phyloP scores from a whole-genome alignment of 2,888 invertebrate genomes.

The Tetanocera ferruginea region DNA sequence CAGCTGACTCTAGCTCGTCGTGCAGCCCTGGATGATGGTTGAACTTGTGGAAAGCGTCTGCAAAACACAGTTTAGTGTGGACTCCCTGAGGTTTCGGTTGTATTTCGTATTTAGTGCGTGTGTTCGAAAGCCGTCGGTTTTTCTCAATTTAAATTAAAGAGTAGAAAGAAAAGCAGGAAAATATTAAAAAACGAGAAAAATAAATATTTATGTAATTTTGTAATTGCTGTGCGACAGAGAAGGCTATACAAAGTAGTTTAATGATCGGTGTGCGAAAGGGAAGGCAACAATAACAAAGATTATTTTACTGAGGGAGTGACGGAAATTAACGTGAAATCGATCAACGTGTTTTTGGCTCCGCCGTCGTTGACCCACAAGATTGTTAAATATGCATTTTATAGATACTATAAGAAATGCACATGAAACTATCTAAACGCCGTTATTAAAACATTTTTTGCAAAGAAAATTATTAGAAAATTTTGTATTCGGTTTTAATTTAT shows the following conservation, averaged over 20 bases:
- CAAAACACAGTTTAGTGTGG: conserved; percentile 63
- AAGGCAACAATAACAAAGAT: conserved; percentile 40
- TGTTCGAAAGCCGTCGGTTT: conserved; percentile 53
- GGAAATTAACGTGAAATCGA: conserved; percentile 10
- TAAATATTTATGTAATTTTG: conserved; percentile 38
- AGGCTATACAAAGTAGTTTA: not conserved
- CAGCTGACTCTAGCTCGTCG: not conserved
- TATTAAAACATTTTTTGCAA: not conserved
- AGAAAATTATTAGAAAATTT: not conserved
- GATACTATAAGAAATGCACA: not conserved
- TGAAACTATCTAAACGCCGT: not conserved
- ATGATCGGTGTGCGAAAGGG: conserved; percentile 32
- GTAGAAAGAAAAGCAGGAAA: conserved; percentile 35
- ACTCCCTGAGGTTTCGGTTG: conserved; percentile 62
- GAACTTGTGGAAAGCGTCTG: conserved; percentile 53
- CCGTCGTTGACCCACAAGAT: not conserved
- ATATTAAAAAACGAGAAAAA: conserved; percentile 31
- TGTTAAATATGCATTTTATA: not conserved
- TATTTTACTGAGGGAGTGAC: not conserved
- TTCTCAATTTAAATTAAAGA: conserved; percentile 32
- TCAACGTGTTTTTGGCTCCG: not conserved
- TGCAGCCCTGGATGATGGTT: conserved; percentile 25
- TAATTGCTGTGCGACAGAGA: conserved; percentile 37
- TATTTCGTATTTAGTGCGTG: conserved; percentile 52
- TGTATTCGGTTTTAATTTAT: not conserved